Conservation (phyloP, 2,113 vertebrate genomes). For the Antigone vipio region DNA sequence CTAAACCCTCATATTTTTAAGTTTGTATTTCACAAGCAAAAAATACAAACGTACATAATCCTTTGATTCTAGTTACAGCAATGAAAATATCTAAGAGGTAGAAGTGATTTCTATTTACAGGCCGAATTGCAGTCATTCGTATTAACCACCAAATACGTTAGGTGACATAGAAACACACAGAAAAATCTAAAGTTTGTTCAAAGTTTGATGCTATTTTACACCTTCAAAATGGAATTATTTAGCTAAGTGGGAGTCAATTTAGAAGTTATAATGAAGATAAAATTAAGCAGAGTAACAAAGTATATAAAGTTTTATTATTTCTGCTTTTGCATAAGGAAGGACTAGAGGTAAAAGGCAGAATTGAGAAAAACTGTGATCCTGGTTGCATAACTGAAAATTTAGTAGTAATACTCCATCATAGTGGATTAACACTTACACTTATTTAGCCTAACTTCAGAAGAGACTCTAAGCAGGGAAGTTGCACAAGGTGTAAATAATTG, state of each 20-base stretch:
- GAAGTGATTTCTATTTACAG: background rate
- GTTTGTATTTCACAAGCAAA: background rate
- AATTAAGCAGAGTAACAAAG: background rate
- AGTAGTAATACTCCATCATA: background rate
- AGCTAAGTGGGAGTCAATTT: background rate
- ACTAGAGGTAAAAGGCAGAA: background rate
- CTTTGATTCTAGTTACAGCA: background rate
- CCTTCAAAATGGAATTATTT: background rate
- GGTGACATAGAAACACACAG: background rate
- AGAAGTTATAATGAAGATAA: background rate
- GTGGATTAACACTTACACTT: background rate
- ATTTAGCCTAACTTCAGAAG: background rate
- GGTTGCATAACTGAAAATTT: background rate
- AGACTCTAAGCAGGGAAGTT: background rate
- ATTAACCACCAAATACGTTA: background rate
- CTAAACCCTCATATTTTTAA: background rate
- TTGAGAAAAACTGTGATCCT: background rate
- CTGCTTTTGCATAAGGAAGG: background rate
- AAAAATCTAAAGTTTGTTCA: background rate
- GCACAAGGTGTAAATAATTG: background rate
- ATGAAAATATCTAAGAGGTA: background rate
- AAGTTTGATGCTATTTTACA: background rate
- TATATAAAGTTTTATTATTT: background rate
- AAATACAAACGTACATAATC: background rate
- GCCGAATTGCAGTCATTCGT: fast-evolving